Evolutionary conservation across 2,113 vertebrate species (phyloP).

Genomic region (Morone saxatilis): DNA sequence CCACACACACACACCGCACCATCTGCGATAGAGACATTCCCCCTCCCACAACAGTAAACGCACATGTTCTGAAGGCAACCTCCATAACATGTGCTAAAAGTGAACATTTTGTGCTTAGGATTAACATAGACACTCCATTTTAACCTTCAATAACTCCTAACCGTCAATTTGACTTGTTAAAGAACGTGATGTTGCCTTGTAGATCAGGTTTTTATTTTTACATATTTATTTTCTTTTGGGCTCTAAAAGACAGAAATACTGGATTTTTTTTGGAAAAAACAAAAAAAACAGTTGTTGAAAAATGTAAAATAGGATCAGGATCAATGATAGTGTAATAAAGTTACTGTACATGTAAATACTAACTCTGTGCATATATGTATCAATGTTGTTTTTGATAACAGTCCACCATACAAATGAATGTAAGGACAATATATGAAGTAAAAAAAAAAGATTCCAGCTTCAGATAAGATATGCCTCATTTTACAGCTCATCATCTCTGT

Average conservation of each 20-base stretch:
- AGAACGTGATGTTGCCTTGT: too few relatives aligned
- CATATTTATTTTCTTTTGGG: not conserved
- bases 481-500: slow-evolving; percentile 33
- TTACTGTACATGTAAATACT: too few relatives aligned
- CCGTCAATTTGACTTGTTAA: not conserved
- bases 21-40: slow-evolving; percentile 13
- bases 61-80: slow-evolving; percentile 22
- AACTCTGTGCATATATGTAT: not conserved
- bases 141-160: not conserved
- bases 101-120: slow-evolving; percentile 9
- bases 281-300: not conserved
- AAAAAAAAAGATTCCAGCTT: slow-evolving; percentile 10
- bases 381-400: not conserved
- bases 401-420: not conserved
- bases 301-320: not conserved
- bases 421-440: not conserved
- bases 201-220: too few relatives aligned
- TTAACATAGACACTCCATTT: not conserved
- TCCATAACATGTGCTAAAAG: slow-evolving; percentile 1
- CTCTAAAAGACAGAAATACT: not conserved
- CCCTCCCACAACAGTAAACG: slow-evolving; percentile 29
- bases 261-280: not conserved
- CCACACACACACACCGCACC: not conserved
- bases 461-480: not conserved
- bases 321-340: not conserved